Conservation (phyloP, 2,797 vertebrate genomes). For the Propithecus perrieri region DNA sequence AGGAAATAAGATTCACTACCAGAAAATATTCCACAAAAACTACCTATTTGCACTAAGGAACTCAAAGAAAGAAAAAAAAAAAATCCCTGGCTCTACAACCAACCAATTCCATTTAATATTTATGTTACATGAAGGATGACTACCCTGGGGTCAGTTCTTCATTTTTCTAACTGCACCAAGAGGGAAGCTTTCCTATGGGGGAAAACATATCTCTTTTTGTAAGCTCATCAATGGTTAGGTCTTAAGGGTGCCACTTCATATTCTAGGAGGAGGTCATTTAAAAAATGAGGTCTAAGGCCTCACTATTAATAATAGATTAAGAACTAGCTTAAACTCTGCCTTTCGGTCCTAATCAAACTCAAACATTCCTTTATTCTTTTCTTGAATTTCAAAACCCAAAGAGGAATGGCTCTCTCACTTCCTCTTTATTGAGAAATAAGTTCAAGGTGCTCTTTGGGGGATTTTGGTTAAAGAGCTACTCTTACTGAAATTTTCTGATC, state of each 20-base stretch:
- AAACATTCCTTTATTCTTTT: conserved; percentile 18
- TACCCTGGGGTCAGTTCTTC: not conserved
- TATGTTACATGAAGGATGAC: not conserved
- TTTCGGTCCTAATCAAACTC: not conserved
- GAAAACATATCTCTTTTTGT: not conserved
- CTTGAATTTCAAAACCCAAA: conserved; percentile 38
- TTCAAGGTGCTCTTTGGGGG: not conserved
- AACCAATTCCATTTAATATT: conserved; percentile 26
- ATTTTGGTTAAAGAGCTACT: not conserved
- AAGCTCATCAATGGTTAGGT: not conserved
- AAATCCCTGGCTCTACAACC: not conserved
- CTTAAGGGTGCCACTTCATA: not conserved
- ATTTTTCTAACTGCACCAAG: not conserved
- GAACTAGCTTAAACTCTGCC: conserved; percentile 16
- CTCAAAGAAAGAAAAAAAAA: conserved; percentile 37
- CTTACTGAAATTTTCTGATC: not conserved
- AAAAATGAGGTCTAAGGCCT: not conserved
- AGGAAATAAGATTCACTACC: conserved; percentile 63
- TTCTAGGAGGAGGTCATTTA: conserved; percentile 13
- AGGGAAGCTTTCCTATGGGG: not conserved
- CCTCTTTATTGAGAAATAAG: conserved; percentile 29
- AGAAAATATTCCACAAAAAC: conserved; percentile 48
- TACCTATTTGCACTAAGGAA: not conserved
- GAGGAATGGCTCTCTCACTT: not conserved
- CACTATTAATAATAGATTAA: conserved; percentile 37